Conservation (phyloP, 2,797 vertebrate species). For the Neosalanx taihuensis region DNA sequence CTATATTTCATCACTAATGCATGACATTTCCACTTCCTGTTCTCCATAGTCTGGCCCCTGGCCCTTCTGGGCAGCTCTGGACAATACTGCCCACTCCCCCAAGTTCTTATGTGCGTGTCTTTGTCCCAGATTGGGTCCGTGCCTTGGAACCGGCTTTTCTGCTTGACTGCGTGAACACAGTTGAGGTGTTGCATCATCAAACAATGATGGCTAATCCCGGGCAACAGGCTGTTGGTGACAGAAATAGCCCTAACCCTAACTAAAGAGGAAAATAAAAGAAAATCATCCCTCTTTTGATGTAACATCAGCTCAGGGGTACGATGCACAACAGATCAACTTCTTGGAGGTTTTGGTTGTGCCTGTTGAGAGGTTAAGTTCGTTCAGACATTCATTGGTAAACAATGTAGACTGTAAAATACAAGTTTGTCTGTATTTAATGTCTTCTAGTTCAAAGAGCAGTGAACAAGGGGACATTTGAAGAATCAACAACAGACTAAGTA, state of each 20-base stretch:
- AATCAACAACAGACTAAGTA: constrained; percentile 27
- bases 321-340: no score
- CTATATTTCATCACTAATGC: constrained; percentile 63
- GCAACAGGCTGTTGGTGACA: constrained; percentile 43
- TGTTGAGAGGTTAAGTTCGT: constrained; percentile 4
- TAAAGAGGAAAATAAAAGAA: not conserved
- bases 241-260: constrained; percentile 4
- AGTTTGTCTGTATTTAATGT: constrained; percentile 38
- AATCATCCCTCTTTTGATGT: constrained; percentile 26
- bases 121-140: constrained; percentile 51
- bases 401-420: constrained; percentile 29
- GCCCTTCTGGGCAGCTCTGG: constrained; percentile 27
- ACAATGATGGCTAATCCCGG: constrained; percentile 56
- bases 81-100: constrained; percentile 33
- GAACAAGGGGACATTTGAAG: constrained; percentile 42
- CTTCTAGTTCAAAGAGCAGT: constrained; percentile 10
- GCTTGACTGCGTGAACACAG: constrained; percentile 62
- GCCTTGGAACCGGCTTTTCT: constrained; percentile 55
- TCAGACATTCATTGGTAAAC: constrained; percentile 26
- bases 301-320: constrained; percentile 31
- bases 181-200: constrained; percentile 62
- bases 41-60: constrained; percentile 43
- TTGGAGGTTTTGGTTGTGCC: no score
- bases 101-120: constrained; percentile 60
- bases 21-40: constrained; percentile 62